These are phyloP conservation scores for Toxotes chatareus DNA, from an alignment of 2,113 vertebrate species.

Conservation along the genomic window DNA sequence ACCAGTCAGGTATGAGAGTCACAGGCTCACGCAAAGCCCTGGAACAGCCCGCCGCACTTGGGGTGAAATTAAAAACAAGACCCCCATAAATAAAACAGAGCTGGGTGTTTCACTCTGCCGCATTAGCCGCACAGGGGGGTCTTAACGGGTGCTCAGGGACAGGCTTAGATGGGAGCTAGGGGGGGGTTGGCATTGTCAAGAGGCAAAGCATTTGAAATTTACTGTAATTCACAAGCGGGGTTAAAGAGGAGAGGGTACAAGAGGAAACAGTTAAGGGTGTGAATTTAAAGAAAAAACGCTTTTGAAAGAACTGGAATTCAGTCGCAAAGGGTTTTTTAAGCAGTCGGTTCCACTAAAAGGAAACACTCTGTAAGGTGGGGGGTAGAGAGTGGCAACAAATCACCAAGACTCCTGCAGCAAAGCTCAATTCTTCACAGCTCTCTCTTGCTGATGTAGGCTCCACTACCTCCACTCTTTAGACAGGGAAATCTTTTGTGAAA, in stretches of 20 bases:
- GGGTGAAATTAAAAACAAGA: slow-evolving; percentile 79
- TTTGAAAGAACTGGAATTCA: slow-evolving; percentile 22
- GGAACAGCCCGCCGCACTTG: slow-evolving; percentile 32
- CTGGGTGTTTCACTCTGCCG: slow-evolving; percentile 51
- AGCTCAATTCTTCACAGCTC: slow-evolving; percentile 56
- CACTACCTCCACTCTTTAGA: slow-evolving; percentile 13
- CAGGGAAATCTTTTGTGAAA: slow-evolving; percentile 43
- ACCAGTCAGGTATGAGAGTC: slow-evolving; percentile 69
- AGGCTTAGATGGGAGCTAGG: slow-evolving; percentile 36
- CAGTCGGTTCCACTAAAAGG: slow-evolving; percentile 44
- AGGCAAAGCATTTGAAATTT: slow-evolving; percentile 46
- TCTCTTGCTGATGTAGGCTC: slow-evolving; percentile 30
- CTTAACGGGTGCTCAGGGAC: slow-evolving; percentile 59
- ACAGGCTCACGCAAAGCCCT: slow-evolving; percentile 34
- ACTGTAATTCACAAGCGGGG: slow-evolving; percentile 24
- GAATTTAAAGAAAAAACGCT: slow-evolving; percentile 19
- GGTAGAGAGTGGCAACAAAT: slow-evolving; percentile 46
- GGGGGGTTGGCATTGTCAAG: slow-evolving; percentile 43
- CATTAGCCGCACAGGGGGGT: slow-evolving; percentile 52
- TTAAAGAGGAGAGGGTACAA: slow-evolving; percentile 29
- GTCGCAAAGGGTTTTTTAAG: slow-evolving; percentile 11
- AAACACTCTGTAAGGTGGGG: slow-evolving; percentile 29
- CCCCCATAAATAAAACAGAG: slow-evolving; percentile 79
- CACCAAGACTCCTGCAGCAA: slow-evolving; percentile 49
- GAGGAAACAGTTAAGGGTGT: not conserved